Evolutionary conservation across 92 coral and sea anemone genomes (phyloP).

Genomic region (Epizoanthus stellaris): DNA sequence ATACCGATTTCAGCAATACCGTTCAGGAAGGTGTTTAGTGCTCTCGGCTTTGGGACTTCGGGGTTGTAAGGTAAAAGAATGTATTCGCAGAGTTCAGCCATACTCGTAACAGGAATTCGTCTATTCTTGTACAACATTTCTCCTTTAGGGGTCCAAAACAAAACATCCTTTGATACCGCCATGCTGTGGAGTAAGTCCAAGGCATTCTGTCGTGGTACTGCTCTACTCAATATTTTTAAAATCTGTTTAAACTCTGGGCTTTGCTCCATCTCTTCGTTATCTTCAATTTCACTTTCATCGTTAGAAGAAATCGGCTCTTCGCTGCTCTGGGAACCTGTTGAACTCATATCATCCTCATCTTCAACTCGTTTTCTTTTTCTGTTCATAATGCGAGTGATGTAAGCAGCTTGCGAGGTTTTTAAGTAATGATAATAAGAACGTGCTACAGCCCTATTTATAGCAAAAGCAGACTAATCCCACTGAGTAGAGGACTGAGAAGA

Average conservation of each 20-base stretch:
- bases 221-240: constrained; percentile 29
- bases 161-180: constrained; percentile 47
- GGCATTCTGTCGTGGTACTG: constrained; percentile 36
- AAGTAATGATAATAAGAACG: background rate
- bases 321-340: background rate
- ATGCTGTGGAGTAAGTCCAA: constrained; percentile 54
- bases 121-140: constrained; percentile 46
- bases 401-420: constrained; percentile 11
- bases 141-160: constrained; percentile 64
- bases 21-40: constrained; percentile 35
- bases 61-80: constrained; percentile 51
- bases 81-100: constrained; percentile 49
- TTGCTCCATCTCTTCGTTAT: background rate
- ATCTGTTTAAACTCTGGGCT: background rate
- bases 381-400: constrained; percentile 16
- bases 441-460: too few relatives aligned
- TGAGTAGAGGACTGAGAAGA: too few relatives aligned
- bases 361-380: constrained; percentile 11
- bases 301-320: constrained; percentile 2
- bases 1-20: constrained; percentile 25
- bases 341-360: background rate
- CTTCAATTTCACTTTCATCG: constrained; percentile 9
- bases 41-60: constrained; percentile 51
- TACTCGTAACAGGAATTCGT: constrained; percentile 50
- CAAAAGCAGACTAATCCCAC: too few relatives aligned